Conservation (phyloP, 2,888 invertebrate genomes). For the Meiosimyza platycephala region DNA sequence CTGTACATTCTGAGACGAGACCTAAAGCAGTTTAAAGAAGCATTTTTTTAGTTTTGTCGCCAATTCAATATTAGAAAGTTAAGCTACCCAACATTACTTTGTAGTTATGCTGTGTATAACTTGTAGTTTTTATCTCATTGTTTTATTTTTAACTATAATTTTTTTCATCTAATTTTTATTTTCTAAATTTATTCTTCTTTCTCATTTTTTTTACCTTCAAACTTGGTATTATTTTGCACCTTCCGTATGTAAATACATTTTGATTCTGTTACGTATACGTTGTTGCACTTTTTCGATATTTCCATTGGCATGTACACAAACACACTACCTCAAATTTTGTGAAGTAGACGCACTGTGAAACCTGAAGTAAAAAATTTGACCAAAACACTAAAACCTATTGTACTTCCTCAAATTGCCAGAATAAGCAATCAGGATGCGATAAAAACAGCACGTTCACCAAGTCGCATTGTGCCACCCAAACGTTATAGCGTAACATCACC, state of each 20-base stretch:
- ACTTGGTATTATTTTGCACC: conserved; percentile 24
- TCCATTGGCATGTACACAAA: too few species aligned
- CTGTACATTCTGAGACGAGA: too few species aligned
- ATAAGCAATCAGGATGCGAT: conserved; percentile 55
- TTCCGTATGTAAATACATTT: conserved; percentile 7
- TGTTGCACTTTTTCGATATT: too few species aligned
- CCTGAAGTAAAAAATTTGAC: not conserved
- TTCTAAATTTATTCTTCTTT: conserved; percentile 40
- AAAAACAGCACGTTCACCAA: conserved; percentile 61
- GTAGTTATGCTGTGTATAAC: too few species aligned
- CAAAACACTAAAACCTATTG: conserved; percentile 34
- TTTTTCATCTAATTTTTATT: conserved; percentile 42
- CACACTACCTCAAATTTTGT: too few species aligned
- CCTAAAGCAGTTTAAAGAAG: too few species aligned
- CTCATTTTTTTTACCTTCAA: conserved; percentile 41
- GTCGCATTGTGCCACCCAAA: conserved; percentile 66
- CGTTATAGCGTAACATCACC: conserved; percentile 60
- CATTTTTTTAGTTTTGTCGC: too few species aligned
- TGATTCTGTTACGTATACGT: too few species aligned
- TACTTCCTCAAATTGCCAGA: conserved; percentile 61
- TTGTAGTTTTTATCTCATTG: conserved; percentile 25
- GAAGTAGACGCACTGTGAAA: too few species aligned
- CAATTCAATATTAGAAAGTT: too few species aligned
- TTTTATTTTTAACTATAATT: conserved; percentile 31
- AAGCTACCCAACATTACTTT: too few species aligned